phyloP scores from a whole-genome alignment of 2,113 vertebrate species.

The Megaptera novaeangliae region DNA sequence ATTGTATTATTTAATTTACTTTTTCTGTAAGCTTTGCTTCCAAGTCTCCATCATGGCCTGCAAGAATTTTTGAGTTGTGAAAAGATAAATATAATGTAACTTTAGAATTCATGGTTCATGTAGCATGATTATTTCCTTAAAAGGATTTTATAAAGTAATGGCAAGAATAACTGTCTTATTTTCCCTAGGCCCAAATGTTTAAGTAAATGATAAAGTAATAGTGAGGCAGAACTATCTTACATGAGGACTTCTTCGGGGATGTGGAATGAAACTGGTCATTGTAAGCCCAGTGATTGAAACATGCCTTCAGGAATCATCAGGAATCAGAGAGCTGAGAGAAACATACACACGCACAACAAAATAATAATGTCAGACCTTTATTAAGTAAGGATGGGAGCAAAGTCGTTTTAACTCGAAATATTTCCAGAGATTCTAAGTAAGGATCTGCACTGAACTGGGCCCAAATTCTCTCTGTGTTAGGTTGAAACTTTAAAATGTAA shows the following conservation, averaged over 20 bases:
- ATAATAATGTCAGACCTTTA: background rate
- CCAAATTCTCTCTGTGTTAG: background rate
- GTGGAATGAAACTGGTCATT: background rate
- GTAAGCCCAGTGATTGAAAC: background rate
- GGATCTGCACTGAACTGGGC: background rate
- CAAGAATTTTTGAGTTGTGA: background rate
- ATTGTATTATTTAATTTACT: background rate
- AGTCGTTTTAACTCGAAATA: background rate
- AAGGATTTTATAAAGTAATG: background rate
- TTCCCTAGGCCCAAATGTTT: background rate
- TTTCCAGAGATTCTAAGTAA: background rate
- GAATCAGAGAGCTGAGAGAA: background rate
- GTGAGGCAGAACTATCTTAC: background rate
- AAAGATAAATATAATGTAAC: background rate
- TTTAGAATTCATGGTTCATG: background rate
- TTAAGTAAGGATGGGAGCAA: background rate
- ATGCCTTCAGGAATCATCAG: background rate
- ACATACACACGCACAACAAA: background rate
- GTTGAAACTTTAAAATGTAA: background rate
- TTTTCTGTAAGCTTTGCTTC: background rate
- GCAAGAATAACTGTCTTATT: background rate
- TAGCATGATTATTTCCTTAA: background rate
- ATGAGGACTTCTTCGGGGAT: background rate
- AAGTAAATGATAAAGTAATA: background rate
- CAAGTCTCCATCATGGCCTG: background rate